phyloP scores from a whole-genome alignment of 2,888 invertebrate genomes.

The Homarus gammarus region DNA sequence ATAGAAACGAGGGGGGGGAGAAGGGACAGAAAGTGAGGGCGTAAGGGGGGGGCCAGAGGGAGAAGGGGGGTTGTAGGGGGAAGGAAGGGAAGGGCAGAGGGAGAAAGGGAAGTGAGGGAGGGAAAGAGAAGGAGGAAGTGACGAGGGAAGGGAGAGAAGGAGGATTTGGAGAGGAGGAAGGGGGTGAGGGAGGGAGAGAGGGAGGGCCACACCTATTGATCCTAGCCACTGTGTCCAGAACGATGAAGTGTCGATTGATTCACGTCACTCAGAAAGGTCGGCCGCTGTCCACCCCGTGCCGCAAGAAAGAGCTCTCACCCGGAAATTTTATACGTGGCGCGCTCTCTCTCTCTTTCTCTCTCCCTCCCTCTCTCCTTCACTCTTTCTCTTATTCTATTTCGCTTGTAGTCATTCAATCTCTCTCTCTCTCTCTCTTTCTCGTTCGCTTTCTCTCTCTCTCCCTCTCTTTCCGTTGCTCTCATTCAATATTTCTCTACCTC shows the following conservation, averaged over 20 bases:
- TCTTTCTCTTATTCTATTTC: constrained; percentile 21
- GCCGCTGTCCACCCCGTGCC: constrained; percentile 16
- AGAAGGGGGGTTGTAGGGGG: neutral
- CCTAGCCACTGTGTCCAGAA: constrained; percentile 30
- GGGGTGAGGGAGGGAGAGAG: neutral
- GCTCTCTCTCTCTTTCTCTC: constrained; percentile 37
- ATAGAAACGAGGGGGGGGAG: neutral
- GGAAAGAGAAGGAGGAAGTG: neutral
- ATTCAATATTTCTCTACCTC: neutral
- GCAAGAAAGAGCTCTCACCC: neutral
- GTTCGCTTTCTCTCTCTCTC: constrained; percentile 26
- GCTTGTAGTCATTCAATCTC: no score
- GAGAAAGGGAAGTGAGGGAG: neutral
- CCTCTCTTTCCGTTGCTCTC: neutral
- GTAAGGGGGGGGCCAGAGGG: neutral
- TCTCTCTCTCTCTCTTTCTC: constrained; percentile 33
- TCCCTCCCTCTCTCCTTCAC: constrained; percentile 41
- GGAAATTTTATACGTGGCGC: neutral
- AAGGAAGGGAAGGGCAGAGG: neutral
- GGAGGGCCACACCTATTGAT: constrained; percentile 29
- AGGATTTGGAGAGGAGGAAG: neutral
- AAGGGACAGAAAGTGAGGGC: neutral
- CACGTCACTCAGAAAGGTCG: constrained; percentile 42
- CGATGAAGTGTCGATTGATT: constrained; percentile 57
- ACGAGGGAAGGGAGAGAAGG: neutral